Base-by-base conservation (phyloP, 2,888 invertebrate genomes). In the Drymonia ruficornis region DNA sequence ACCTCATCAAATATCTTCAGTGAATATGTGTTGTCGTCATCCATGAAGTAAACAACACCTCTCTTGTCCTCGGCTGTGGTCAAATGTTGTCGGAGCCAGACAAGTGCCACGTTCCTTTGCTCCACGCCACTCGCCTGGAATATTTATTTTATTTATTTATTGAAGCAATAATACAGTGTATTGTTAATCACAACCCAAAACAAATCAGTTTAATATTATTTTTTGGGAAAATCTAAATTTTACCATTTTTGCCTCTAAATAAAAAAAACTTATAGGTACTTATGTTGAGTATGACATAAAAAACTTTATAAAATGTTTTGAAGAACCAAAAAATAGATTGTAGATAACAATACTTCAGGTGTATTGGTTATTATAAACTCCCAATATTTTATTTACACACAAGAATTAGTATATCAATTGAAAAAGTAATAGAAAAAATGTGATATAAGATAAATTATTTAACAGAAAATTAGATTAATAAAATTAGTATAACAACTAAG, bases 1-100 rank as follows among this genome's bases (percentile, higher is more conserved):
- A 97, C 97, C 94, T 99, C 98, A 56, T 96, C 95, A 89, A 99
- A 99, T 12, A 99, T 84, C 83, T 97, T 96, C 29, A 98, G 84
- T 48, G 96, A 95, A 80, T 99, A 99, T 0, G 98, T 96, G 82
- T 99, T 99, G 80, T 99, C 99, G 84, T 99, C 99, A 79, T 99
- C 99, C 93, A 98, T 98, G 84, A 99, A 99, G 86, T 96, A 99
- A 0, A 99, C 96, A 40, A 98, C 95, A 13, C 97, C 96, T 74
- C 93, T 84, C 68, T 94, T 93, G 74, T 94, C 93, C 42, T 93
- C 91, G n/a, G 89, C 82, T 23, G 81, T 70, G 43, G 70, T 56
- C 34, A 95, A 84, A 82, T 96, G 95, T 1, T 93, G 89, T 61
- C 97, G 89, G 0, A 98, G 87, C 98, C 98, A 99, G 50, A 94